Evolutionary conservation across 2,888 invertebrate genomes (phyloP).

Genomic region (Drymonia ruficornis): DNA sequence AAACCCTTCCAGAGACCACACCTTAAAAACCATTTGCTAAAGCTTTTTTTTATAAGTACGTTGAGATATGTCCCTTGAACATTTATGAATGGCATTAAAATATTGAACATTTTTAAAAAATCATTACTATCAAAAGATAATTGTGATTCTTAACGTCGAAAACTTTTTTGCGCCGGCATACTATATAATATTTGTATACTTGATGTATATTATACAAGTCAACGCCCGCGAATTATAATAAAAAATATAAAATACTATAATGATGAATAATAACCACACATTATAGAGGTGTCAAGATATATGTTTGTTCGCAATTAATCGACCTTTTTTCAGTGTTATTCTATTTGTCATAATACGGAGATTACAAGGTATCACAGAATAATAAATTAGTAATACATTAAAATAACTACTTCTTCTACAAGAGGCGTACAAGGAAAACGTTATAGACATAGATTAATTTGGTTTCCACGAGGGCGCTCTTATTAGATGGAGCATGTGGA

Average conservation of each 20-base stretch:
- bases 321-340: neutral
- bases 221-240: neutral
- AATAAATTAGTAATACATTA: too few species aligned
- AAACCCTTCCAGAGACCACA: too few species aligned
- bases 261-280: neutral
- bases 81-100: slow-evolving; percentile 7
- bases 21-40: neutral
- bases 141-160: neutral
- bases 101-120: neutral
- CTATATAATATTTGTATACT: neutral
- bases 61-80: neutral
- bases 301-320: neutral
- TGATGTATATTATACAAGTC: neutral
- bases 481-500: too few species aligned
- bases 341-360: neutral
- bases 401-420: too few species aligned
- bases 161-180: slow-evolving; percentile 5
- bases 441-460: too few species aligned
- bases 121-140: neutral
- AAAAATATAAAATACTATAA: neutral
- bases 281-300: neutral
- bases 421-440: too few species aligned
- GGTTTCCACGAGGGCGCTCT: too few species aligned
- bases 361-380: slow-evolving; percentile 8
- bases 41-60: neutral